phyloP scores from a whole-genome alignment of 2,888 invertebrate species.

The Margaritifera margaritifera region DNA sequence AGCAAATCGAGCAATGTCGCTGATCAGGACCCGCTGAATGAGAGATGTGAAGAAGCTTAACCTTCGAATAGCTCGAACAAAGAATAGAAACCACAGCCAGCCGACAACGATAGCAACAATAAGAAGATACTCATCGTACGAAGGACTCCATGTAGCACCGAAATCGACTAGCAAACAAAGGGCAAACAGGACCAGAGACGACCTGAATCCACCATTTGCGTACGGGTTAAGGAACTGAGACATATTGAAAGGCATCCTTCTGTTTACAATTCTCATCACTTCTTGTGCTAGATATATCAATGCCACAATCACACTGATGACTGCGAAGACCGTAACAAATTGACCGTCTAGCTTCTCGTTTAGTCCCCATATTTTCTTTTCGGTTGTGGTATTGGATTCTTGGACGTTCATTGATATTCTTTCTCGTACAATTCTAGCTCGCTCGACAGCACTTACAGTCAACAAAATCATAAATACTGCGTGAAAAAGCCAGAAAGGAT shows the following conservation, averaged over 20 bases:
- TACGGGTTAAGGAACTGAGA: conserved; percentile 29
- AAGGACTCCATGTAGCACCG: conserved; percentile 14
- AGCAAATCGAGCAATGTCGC: conserved; percentile 45
- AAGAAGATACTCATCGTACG: conserved; percentile 36
- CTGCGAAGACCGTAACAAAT: conserved; percentile 24
- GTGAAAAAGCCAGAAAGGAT: conserved; percentile 41
- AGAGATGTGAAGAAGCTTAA: conserved; percentile 60
- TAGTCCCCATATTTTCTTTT: conserved; percentile 6
- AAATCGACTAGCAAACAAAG: conserved; percentile 38
- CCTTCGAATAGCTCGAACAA: conserved; percentile 43
- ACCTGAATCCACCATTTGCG: conserved; percentile 43
- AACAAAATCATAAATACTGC: conserved; percentile 34
- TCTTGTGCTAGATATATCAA: conserved; percentile 25
- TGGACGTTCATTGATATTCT: conserved; percentile 6
- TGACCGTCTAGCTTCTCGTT: conserved; percentile 8
- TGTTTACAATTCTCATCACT: conserved; percentile 10
- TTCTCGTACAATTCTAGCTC: conserved; percentile 4
- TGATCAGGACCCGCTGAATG: conserved; percentile 49
- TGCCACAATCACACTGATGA: conserved; percentile 30
- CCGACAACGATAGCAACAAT: conserved; percentile 46
- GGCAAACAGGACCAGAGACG: conserved; percentile 42
- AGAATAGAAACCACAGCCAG: conserved; percentile 53
- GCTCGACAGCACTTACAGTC: conserved; percentile 35
- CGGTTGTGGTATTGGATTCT: conserved; percentile 8
- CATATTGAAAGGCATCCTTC: conserved; percentile 23